phyloP scores from a whole-genome alignment of 2,888 invertebrate genomes.

The Rotaria socialis region DNA sequence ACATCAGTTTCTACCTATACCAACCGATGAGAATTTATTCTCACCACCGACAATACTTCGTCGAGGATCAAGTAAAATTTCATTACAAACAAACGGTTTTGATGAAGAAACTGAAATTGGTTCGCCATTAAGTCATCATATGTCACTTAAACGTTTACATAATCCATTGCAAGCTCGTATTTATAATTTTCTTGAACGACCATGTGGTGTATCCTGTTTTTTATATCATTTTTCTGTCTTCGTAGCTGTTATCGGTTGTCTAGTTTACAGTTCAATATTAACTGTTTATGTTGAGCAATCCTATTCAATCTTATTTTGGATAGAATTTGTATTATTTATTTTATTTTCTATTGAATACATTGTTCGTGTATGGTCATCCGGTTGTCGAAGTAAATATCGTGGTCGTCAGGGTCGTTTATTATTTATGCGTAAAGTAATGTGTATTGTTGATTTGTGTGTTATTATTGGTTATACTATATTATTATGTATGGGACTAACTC shows the following conservation, averaged over 20 bases:
- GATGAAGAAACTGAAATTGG: conserved; percentile 12
- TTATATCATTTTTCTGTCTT: conserved; percentile 32
- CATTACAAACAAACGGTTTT: not conserved
- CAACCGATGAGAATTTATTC: not conserved
- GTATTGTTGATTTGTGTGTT: conserved; percentile 39
- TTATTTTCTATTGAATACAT: conserved; percentile 39
- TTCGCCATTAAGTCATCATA: conserved; percentile 19
- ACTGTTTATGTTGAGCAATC: conserved; percentile 30
- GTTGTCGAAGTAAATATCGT: conserved; percentile 37
- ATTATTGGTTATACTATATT: conserved; percentile 39
- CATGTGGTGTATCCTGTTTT: conserved; percentile 18
- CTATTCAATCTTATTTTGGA: conserved; percentile 34
- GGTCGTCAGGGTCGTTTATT: conserved; percentile 38
- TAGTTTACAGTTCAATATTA: conserved; percentile 33
- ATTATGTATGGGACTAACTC: conserved; percentile 21
- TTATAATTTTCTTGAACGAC: conserved; percentile 33
- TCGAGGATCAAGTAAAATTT: not conserved
- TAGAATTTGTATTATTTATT: conserved; percentile 38
- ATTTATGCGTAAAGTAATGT: conserved; percentile 41
- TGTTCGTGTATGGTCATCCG: conserved; percentile 44
- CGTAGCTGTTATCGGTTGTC: conserved; percentile 19
- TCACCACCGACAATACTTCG: not conserved
- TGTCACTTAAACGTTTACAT: not conserved
- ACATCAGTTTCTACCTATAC: not conserved
- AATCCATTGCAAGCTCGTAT: conserved; percentile 30